Base-by-base conservation (phyloP, 1,140 invertebrate genomes). In the Solenopsis invicta region DNA sequence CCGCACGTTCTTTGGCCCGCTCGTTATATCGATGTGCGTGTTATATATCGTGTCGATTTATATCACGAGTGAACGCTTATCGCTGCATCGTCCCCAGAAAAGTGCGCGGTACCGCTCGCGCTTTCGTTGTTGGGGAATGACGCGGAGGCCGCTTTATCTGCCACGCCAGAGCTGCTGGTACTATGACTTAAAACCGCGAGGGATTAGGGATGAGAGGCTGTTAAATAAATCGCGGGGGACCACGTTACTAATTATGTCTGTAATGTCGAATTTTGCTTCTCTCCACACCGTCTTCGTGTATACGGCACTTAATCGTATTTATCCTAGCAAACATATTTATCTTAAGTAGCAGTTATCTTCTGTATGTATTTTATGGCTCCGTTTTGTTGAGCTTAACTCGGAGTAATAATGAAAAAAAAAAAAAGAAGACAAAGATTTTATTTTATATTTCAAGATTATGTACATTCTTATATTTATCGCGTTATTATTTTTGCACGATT, bases 1-100 rank as follows among this genome's bases (percentile, higher is more conserved):
- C 24, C 16, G 18, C 37, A 2, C 41, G 18, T 84, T 66, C 80
- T 61, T 74, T 61, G 29, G 21, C 78, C 37, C 52, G 5, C 24
- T 74, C 34, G 24, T 61, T 61, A 61, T 50, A 52, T 3, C 24
- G 24, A 50, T 56, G 64, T 41, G 52, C 10, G 52, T 69, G 13
- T 48, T 69, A 66, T 81, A 34, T 82, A 84, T 74, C 69, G 18
- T 16, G 13, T 9, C 54, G 69, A 84, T 84, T 84, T 84, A 61
- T 84, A 84, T 84, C 54, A 74, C 1, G 41, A 59, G 9, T 8
- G 62, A 54, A 84, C 24, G 54, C 67, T 82, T 82, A 82, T 84
- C 77, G 21, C 8, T 13, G 45, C 45, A 61, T 66, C 76, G n/a
- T 37, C 62, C 50, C 62, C 45, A 45, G 18, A 48, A 54, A 48